These are phyloP conservation scores for Baryphthengus martii DNA, from an alignment of 2,113 vertebrate genomes.

Conservation along the genomic window DNA sequence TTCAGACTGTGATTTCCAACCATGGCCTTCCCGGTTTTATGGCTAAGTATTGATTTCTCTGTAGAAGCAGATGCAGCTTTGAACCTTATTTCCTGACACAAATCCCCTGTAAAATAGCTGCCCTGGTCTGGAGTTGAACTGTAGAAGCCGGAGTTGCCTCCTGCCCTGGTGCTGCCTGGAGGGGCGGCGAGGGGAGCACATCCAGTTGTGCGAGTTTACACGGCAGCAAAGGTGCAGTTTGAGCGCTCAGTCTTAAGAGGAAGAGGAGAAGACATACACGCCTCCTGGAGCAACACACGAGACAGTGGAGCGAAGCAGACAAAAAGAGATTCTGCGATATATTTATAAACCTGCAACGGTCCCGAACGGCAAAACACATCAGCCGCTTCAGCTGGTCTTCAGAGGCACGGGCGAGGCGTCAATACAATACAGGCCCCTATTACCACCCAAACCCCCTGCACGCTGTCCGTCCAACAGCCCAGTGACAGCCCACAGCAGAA, in stretches of 20 bases:
- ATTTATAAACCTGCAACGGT: fast-evolving
- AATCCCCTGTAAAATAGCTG: neutral
- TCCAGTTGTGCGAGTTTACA: slow-evolving; percentile 42
- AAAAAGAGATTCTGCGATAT: neutral
- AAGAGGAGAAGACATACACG: slow-evolving; percentile 43
- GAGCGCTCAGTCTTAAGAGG: slow-evolving; percentile 33
- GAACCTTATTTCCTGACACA: neutral
- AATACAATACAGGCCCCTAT: neutral
- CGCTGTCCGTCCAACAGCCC: neutral
- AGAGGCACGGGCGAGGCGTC: fast-evolving
- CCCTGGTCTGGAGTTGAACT: slow-evolving; percentile 31
- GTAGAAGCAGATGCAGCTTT: neutral
- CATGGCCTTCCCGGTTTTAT: neutral
- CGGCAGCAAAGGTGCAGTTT: slow-evolving; percentile 56
- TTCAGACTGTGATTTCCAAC: neutral
- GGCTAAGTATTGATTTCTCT: neutral
- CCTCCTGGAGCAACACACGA: slow-evolving; percentile 41
- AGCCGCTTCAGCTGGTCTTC: neutral
- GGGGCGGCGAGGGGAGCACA: slow-evolving; percentile 6
- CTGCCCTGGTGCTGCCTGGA: slow-evolving; percentile 24
- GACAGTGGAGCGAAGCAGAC: neutral
- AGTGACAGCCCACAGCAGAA: neutral
- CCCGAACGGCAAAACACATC: neutral
- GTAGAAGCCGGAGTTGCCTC: neutral
- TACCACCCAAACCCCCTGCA: neutral